phyloP scores from a whole-genome alignment of 2,888 invertebrate genomes.

The Taphrorychus bicolor region DNA sequence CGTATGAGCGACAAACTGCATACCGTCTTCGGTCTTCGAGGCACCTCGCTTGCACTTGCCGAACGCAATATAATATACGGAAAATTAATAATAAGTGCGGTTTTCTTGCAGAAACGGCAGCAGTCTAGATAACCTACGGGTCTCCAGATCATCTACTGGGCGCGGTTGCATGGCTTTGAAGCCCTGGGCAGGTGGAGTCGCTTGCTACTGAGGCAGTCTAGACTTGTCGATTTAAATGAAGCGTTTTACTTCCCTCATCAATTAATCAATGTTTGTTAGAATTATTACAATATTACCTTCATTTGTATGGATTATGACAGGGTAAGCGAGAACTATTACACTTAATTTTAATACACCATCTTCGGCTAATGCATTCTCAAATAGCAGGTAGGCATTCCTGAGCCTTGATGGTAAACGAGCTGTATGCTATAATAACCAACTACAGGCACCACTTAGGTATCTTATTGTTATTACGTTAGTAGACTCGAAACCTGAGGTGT shows the following conservation, averaged over 20 bases:
- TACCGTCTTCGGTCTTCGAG: conserved; percentile 36
- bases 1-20: conserved; percentile 35
- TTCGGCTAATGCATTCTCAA: too few species aligned
- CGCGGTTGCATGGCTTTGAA: conserved; percentile 12
- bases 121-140: conserved; percentile 30
- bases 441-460: too few species aligned
- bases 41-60: conserved; percentile 31
- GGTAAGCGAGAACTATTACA: neutral
- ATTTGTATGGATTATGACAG: neutral
- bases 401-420: too few species aligned
- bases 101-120: conserved; percentile 26
- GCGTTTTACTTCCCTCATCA: conserved; percentile 4
- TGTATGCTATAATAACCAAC: too few species aligned
- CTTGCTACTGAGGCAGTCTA: conserved; percentile 6
- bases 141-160: conserved; percentile 13
- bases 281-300: neutral
- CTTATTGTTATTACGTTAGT: too few species aligned
- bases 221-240: conserved; percentile 1
- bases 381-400: too few species aligned
- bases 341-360: too few species aligned
- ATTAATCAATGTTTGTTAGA: neutral
- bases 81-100: conserved; percentile 35
- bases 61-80: conserved; percentile 15
- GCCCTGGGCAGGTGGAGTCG: conserved; percentile 4
- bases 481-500: too few species aligned